A percentile compares a stretch with the other conserved stretches of the same genome.
Conservation (phyloP, 2,888 invertebrate species). For the Lepidonotus clava region DNA sequence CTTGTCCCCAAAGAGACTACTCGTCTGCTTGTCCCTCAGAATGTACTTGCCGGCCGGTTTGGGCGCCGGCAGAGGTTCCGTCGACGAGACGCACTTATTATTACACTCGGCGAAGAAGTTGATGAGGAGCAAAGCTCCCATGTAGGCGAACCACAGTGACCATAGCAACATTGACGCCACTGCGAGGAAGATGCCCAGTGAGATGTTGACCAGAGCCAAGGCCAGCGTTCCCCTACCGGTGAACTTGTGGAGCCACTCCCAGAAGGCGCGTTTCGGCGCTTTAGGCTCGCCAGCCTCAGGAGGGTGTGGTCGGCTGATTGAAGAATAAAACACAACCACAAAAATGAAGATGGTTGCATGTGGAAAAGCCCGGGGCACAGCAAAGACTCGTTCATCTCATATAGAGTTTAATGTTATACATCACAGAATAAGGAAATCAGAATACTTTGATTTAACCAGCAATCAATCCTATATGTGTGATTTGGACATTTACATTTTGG, state of each 20-base stretch:
- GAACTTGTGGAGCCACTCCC: constrained; percentile 65
- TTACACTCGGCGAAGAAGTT: constrained; percentile 59
- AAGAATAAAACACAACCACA: constrained; percentile 23
- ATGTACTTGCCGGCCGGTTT: constrained; percentile 28
- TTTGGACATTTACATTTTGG: not conserved
- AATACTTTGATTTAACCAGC: too few relatives aligned
- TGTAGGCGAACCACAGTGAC: constrained; percentile 67
- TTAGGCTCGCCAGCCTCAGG: constrained; percentile 57
- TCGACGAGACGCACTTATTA: not conserved
- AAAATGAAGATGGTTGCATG: too few relatives aligned
- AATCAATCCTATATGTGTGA: too few relatives aligned
- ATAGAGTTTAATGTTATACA: too few relatives aligned
- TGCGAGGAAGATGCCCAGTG: constrained; percentile 67
- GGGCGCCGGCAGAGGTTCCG: not conserved
- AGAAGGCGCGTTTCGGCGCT: constrained; percentile 60
- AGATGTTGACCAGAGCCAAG: constrained; percentile 66
- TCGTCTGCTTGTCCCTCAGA: not conserved
- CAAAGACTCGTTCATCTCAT: too few relatives aligned
- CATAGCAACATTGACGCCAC: constrained; percentile 60
- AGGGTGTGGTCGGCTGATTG: constrained; percentile 63
- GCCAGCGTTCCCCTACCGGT: constrained; percentile 62
- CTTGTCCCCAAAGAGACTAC: constrained; percentile 10
- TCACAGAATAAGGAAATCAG: too few relatives aligned
- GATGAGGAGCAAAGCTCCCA: constrained; percentile 62
- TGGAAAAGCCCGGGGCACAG: too few relatives aligned